A percentile compares a stretch with the other conserved stretches of the same genome.
Evolutionary conservation across 2,797 vertebrate genomes (phyloP).

Genomic region (Bufotes viridis): DNA sequence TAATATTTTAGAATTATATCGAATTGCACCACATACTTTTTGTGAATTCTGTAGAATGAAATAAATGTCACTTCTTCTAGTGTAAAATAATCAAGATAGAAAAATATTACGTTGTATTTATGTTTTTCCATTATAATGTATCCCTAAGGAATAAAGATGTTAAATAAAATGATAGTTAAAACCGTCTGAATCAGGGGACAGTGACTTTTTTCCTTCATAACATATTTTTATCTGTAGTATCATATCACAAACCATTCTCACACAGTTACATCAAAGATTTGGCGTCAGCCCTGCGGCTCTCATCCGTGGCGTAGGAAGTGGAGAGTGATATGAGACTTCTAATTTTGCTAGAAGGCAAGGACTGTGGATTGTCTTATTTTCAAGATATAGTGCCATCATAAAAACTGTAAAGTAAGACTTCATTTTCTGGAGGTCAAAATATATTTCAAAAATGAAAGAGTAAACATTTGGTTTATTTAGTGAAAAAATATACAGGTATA

Average conservation of each 20-base stretch:
- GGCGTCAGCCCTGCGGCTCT: not conserved
- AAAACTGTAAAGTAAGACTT: not conserved
- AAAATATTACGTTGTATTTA: not conserved
- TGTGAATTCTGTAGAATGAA: not conserved
- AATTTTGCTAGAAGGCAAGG: not conserved
- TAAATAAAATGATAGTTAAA: not conserved
- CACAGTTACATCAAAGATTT: constrained; percentile 24
- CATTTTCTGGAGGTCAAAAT: not conserved
- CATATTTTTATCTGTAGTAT: constrained; percentile 19
- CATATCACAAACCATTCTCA: constrained; percentile 27
- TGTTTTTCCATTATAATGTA: not conserved
- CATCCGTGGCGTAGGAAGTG: constrained; percentile 3
- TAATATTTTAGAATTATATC: not conserved
- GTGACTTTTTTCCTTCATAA: not conserved
- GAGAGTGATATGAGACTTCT: constrained; percentile 24
- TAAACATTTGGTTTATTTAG: not conserved
- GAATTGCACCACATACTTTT: not conserved
- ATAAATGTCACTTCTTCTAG: not conserved
- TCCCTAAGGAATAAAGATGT: not conserved
- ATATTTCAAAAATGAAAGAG: not conserved
- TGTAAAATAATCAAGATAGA: not conserved
- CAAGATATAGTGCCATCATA: constrained; percentile 30
- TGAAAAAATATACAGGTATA: no score
- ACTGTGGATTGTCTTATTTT: constrained; percentile 1
- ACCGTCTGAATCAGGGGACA: not conserved